A percentile compares a stretch with the other conserved stretches of the same genome.
Evolutionary conservation across 2,797 vertebrate species (phyloP).

Genomic region (Aphelocoma californica): DNA sequence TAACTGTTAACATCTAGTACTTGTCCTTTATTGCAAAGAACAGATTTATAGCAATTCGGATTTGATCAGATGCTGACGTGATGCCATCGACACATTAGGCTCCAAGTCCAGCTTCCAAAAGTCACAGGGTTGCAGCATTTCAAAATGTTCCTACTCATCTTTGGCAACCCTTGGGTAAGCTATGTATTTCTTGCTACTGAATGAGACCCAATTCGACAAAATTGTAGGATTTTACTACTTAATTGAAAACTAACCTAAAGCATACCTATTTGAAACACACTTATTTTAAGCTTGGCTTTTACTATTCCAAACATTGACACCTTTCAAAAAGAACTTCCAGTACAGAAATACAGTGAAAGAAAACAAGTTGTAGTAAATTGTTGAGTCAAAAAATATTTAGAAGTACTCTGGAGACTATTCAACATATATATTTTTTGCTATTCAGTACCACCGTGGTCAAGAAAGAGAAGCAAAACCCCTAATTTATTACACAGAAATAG

Average conservation of each 20-base stretch:
- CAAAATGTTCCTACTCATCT: background rate
- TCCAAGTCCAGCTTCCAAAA: background rate
- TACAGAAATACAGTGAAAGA: background rate
- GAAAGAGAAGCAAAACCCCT: background rate
- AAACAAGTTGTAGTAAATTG: background rate
- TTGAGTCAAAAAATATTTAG: background rate
- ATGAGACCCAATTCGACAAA: background rate
- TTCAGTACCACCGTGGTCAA: background rate
- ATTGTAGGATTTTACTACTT: background rate
- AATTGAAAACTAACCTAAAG: background rate
- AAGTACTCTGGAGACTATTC: background rate
- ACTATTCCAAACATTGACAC: background rate
- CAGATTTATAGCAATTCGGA: background rate
- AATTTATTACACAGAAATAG: background rate
- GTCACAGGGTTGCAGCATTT: background rate
- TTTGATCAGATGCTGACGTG: background rate
- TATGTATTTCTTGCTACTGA: fast-evolving
- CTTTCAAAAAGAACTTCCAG: background rate
- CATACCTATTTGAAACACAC: background rate
- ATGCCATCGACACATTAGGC: background rate
- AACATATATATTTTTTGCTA: background rate
- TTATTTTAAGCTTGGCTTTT: background rate
- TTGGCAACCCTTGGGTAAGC: background rate
- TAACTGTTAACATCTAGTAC: background rate
- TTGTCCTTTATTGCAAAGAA: background rate